Conservation (phyloP, 2,888 invertebrate genomes). For the Tachystola acroxantha region DNA sequence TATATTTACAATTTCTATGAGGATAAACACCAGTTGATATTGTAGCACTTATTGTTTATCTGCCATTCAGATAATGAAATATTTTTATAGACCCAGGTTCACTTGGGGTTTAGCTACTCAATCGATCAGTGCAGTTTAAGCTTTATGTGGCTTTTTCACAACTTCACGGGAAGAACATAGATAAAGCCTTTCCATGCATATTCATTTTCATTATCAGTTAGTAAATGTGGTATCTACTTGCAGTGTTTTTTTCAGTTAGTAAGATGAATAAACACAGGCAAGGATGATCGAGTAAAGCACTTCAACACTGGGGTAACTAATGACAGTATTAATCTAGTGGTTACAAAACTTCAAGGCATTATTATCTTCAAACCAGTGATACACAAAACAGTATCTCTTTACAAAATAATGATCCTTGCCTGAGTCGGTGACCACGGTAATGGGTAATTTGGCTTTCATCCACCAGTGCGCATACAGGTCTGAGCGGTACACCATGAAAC, state of each 20-base stretch:
- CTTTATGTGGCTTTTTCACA: slow-evolving; percentile 3
- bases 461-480: slow-evolving; percentile 95
- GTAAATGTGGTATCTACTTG: slow-evolving; percentile 62
- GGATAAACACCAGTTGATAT: too few relatives aligned
- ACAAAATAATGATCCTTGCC: slow-evolving; percentile 79
- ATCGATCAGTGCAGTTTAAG: slow-evolving; percentile 2
- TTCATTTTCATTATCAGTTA: slow-evolving; percentile 49
- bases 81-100: slow-evolving; percentile 32
- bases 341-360: slow-evolving; percentile 74
- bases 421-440: slow-evolving; percentile 78
- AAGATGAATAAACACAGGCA: slow-evolving; percentile 77
- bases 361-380: slow-evolving; percentile 75
- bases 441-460: slow-evolving; percentile 91
- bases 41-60: too few relatives aligned
- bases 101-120: slow-evolving; percentile 25
- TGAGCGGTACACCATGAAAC: slow-evolving; percentile 84
- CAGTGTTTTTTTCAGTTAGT: slow-evolving; percentile 66
- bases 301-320: slow-evolving; percentile 74
- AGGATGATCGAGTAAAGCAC: slow-evolving; percentile 80
- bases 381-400: slow-evolving; percentile 75
- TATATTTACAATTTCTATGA: too few relatives aligned
- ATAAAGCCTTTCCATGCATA: slow-evolving; percentile 63
- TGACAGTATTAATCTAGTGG: slow-evolving; percentile 70
- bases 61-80: too few relatives aligned
- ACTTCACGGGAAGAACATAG: slow-evolving; percentile 29